These are phyloP conservation scores for Podarcis lilfordi DNA, from an alignment of 2,797 vertebrate species.

Conservation along the genomic window DNA sequence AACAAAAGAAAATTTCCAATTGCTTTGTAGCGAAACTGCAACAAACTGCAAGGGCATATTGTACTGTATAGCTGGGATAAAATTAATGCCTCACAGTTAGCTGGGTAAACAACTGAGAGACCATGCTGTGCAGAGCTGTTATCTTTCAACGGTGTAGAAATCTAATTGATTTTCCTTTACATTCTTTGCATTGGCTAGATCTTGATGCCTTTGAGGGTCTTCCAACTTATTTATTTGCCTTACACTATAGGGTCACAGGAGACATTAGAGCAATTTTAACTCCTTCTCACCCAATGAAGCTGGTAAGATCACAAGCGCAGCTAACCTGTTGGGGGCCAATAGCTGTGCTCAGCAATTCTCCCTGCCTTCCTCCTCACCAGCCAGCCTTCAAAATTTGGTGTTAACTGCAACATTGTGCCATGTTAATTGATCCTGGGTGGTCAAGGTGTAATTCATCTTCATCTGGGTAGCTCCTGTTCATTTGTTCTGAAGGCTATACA, in stretches of 20 bases:
- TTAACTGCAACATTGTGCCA: not conserved
- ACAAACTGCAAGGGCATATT: not conserved
- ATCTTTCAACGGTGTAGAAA: slow-evolving; percentile 10
- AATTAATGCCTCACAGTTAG: slow-evolving; percentile 22
- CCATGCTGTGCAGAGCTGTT: slow-evolving; percentile 5
- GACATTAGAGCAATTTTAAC: not conserved
- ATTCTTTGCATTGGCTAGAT: slow-evolving; percentile 2
- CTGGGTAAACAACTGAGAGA: slow-evolving; percentile 11
- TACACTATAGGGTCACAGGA: not conserved
- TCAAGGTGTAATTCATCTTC: not conserved
- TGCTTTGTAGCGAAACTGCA: slow-evolving; percentile 20
- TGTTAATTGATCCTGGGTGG: not conserved
- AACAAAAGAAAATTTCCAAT: slow-evolving; percentile 22
- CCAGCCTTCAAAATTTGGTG: not conserved
- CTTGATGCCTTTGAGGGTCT: not conserved
- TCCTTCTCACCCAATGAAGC: not conserved
- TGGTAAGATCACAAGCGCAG: not conserved
- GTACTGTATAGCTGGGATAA: slow-evolving; percentile 1
- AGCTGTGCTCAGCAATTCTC: not conserved
- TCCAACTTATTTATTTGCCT: not conserved
- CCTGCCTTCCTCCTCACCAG: not conserved
- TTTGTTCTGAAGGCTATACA: not conserved
- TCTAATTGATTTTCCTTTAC: slow-evolving; percentile 8
- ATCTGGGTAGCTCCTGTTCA: not conserved
- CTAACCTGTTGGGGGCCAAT: not conserved